These are phyloP conservation scores for Enteromius viviparus DNA, from an alignment of 2,797 vertebrate genomes.

Conservation along the genomic window DNA sequence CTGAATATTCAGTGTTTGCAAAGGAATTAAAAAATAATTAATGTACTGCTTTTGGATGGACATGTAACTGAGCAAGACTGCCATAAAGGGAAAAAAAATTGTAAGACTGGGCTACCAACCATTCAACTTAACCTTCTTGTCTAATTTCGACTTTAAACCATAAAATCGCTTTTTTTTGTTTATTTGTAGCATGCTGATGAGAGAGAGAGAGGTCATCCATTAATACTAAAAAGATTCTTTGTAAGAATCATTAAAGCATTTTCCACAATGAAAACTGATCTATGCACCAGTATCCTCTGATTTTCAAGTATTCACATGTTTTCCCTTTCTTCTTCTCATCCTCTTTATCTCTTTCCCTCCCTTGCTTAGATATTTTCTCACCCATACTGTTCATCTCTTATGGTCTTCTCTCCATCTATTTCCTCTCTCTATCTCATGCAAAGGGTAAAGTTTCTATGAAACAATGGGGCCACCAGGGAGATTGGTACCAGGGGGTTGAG, in stretches of 20 bases:
- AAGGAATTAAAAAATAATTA: background rate
- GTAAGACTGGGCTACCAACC: background rate
- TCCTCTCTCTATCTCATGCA: constrained; percentile 60
- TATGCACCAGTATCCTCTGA: background rate
- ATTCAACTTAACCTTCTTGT: background rate
- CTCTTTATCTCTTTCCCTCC: constrained; percentile 18
- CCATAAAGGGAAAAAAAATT: background rate
- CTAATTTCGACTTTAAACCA: background rate
- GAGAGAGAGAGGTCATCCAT: background rate
- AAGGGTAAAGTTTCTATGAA: constrained; percentile 50
- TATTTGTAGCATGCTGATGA: background rate
- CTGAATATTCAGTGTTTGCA: no score
- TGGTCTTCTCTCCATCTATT: constrained; percentile 39
- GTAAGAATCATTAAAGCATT: background rate
- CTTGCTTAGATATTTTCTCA: constrained; percentile 48
- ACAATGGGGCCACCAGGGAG: constrained; percentile 54
- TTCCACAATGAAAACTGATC: background rate
- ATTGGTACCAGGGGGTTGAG: constrained; percentile 34
- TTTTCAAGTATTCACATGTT: background rate
- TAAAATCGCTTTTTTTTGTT: background rate
- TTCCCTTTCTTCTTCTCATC: background rate
- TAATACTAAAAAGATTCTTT: background rate
- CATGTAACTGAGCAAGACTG: background rate
- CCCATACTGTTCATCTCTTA: constrained; percentile 34
- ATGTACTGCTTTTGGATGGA: background rate